These are phyloP conservation scores for Acipenser transmontanus DNA, from an alignment of 2,797 vertebrate species.

Conservation along the genomic window DNA sequence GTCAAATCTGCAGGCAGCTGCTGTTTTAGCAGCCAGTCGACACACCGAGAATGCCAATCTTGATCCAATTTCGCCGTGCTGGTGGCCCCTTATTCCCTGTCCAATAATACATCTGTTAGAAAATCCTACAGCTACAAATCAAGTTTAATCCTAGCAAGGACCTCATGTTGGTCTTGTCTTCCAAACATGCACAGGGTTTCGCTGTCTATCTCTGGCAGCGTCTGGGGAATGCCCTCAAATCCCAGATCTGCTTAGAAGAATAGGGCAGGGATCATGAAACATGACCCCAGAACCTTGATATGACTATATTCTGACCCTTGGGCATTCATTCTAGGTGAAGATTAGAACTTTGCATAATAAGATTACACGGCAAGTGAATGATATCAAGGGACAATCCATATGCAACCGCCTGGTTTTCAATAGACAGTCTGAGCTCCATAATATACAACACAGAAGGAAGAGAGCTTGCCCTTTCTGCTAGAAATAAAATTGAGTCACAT, in stretches of 20 bases:
- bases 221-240: constrained; percentile 82
- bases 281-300: constrained; percentile 88
- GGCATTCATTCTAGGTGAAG: constrained; percentile 95
- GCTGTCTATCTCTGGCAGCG: constrained; percentile 63
- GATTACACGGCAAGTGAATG: constrained; percentile 99
- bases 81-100: constrained; percentile 86
- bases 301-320: constrained; percentile 79
- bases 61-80: constrained; percentile 78
- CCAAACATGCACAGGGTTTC: constrained; percentile 77
- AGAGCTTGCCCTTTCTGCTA: constrained; percentile 62
- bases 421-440: constrained; percentile 78
- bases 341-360: constrained; percentile 99
- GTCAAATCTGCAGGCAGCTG: constrained; percentile 82
- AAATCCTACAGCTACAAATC: constrained; percentile 89
- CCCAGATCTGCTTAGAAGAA: constrained; percentile 83
- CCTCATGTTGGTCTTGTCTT: constrained; percentile 82
- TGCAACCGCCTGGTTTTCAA: constrained; percentile 95
- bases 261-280: constrained; percentile 86
- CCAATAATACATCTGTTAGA: constrained; percentile 91
- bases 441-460: constrained; percentile 71
- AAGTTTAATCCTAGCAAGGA: constrained; percentile 87
- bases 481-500: constrained; percentile 74
- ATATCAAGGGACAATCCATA: constrained; percentile 99
- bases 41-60: constrained; percentile 77
- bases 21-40: constrained; percentile 72